Conservation (phyloP, 2,797 vertebrate genomes). For the Mareca penelope region DNA sequence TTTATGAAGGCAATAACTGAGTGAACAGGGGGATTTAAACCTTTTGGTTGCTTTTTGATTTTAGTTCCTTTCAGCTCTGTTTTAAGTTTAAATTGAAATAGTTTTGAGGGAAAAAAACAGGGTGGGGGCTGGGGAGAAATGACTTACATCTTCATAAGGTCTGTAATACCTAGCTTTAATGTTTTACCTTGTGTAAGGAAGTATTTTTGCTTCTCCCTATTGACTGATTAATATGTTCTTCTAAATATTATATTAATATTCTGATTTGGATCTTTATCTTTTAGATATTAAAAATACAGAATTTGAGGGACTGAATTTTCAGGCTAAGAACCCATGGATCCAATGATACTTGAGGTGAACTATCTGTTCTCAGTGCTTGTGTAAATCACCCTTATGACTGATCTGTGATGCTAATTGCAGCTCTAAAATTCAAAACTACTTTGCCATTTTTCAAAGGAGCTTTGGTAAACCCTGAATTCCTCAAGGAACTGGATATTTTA, state of each 20-base stretch:
- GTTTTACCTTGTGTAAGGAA: neutral
- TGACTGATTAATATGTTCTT: neutral
- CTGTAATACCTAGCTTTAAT: neutral
- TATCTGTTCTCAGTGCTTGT: neutral
- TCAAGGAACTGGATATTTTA: conserved; percentile 18
- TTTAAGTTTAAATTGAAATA: conserved; percentile 50
- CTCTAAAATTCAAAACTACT: conserved; percentile 39
- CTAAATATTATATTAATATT: neutral
- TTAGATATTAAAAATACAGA: neutral
- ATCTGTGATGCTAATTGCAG: conserved; percentile 31
- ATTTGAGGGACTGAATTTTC: conserved; percentile 1
- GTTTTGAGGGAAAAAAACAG: neutral
- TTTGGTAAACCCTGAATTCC: conserved; percentile 15
- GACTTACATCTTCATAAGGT: neutral
- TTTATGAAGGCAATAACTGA: conserved; percentile 43
- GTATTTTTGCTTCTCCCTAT: neutral
- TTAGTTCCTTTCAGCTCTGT: neutral
- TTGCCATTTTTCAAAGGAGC: conserved; percentile 7
- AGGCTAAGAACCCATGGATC: neutral
- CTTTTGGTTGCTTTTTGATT: conserved; percentile 32
- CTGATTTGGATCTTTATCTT: neutral
- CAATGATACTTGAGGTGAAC: neutral
- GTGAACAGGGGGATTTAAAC: conserved; percentile 18
- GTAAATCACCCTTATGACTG: conserved; percentile 22
- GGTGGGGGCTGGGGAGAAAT: neutral